phyloP scores from a whole-genome alignment of 2,888 invertebrate genomes.

The Resseliella maxima region DNA sequence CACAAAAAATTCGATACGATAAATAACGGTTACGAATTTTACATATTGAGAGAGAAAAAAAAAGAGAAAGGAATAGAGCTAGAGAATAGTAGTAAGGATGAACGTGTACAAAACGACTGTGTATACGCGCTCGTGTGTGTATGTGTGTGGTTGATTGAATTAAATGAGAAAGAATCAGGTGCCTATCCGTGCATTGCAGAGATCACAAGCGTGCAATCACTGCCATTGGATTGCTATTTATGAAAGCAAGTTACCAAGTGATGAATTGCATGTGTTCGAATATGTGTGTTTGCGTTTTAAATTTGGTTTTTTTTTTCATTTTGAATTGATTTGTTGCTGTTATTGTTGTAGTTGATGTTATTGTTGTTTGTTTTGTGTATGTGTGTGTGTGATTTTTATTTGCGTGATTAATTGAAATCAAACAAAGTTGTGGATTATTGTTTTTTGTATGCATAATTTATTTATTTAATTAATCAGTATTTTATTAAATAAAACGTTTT shows the following conservation, averaged over 20 bases:
- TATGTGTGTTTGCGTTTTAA: slow-evolving; percentile 13
- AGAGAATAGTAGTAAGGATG: too few relatives aligned
- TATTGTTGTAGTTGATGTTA: background rate
- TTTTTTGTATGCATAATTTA: slow-evolving; percentile 51
- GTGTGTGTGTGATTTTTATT: background rate
- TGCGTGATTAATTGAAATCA: slow-evolving; percentile 32
- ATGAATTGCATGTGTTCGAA: background rate
- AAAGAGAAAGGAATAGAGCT: too few relatives aligned
- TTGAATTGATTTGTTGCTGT: background rate
- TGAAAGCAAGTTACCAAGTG: background rate
- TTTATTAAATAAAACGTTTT: slow-evolving; percentile 53
- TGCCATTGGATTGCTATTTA: background rate
- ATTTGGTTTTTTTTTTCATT: too few relatives aligned
- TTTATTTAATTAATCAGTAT: slow-evolving; percentile 53
- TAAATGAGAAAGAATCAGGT: background rate
- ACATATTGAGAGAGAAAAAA: too few relatives aligned
- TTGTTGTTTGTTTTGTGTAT: background rate
- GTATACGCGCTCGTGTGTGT: background rate
- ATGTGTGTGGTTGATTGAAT: background rate
- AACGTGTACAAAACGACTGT: too few relatives aligned
- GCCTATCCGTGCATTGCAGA: background rate
- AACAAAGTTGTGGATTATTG: slow-evolving; percentile 46
- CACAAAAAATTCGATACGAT: too few relatives aligned
- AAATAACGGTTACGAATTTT: too few relatives aligned
- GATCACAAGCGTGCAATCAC: background rate